These are phyloP conservation scores for Drosophila greeni DNA, from an alignment of 2,888 invertebrate genomes.

Conservation along the genomic window DNA sequence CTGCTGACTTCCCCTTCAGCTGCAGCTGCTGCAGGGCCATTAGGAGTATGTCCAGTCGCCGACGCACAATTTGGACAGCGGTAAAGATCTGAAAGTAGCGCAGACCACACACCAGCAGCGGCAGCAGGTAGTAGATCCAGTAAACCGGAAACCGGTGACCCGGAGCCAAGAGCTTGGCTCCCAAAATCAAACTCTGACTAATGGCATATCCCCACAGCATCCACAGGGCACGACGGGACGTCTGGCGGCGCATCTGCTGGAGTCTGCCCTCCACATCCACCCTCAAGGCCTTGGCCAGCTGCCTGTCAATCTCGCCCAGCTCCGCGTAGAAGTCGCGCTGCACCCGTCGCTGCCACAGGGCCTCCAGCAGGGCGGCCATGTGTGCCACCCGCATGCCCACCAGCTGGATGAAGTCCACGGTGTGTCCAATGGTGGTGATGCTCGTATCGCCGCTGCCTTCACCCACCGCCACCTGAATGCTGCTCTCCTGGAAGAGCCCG, in stretches of 20 bases:
- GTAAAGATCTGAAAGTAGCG: constrained; percentile 76
- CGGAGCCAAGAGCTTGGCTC: constrained; percentile 44
- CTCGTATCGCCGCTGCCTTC: constrained; percentile 19
- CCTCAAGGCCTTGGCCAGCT: constrained; percentile 68
- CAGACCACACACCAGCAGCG: constrained; percentile 67
- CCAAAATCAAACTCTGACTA: constrained; percentile 62
- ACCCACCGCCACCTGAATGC: constrained; percentile 10
- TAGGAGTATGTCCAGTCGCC: constrained; percentile 68
- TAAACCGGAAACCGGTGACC: constrained; percentile 49
- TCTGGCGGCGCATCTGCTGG: constrained; percentile 42
- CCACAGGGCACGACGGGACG: constrained; percentile 38
- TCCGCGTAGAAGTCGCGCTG: constrained; percentile 57
- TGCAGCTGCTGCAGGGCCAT: constrained; percentile 55
- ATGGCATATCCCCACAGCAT: constrained; percentile 61
- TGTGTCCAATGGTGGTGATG: constrained; percentile 58
- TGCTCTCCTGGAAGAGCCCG: constrained; percentile 54
- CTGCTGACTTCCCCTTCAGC: constrained; percentile 19
- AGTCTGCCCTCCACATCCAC: constrained; percentile 56
- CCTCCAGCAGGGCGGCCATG: constrained; percentile 67
- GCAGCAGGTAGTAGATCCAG: constrained; percentile 72
- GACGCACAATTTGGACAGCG: constrained; percentile 63
- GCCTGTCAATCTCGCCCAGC: constrained; percentile 70
- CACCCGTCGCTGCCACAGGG: constrained; percentile 57
- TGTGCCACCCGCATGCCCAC: constrained; percentile 74
- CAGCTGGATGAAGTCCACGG: constrained; percentile 75